phyloP scores from a whole-genome alignment of 92 coral and sea anemone genomes.

The Epizoanthus stellaris region DNA sequence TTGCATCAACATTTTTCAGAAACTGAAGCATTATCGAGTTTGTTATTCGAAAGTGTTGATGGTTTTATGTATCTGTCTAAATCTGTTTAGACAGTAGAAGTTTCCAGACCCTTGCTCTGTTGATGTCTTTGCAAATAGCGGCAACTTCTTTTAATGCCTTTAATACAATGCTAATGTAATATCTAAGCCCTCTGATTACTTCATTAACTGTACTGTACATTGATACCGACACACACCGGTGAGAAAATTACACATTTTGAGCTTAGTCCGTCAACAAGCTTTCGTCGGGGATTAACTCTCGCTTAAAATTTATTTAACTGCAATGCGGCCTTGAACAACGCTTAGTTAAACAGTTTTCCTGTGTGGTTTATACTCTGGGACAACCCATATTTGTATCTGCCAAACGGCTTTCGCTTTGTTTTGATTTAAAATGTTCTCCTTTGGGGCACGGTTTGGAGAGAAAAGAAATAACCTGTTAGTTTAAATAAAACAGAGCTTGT shows the following conservation, averaged over 20 bases:
- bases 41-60: too few species aligned
- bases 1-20: background rate
- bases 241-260: conserved; percentile 38
- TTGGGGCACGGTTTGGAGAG: background rate
- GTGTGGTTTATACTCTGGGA: background rate
- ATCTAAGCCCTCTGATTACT: conserved; percentile 37
- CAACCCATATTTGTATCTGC: background rate
- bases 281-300: conserved; percentile 28
- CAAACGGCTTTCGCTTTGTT: background rate
- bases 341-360: conserved; percentile 2
- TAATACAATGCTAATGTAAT: conserved; percentile 38
- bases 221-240: conserved; percentile 30
- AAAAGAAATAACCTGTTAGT: background rate
- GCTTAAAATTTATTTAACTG: conserved; percentile 1
- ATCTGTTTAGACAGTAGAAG: conserved; percentile 32
- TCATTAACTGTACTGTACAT: conserved; percentile 47
- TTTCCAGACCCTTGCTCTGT: conserved; percentile 16
- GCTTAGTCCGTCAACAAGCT: conserved; percentile 36
- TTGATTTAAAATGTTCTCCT: background rate
- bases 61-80: background rate
- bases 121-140: conserved; percentile 31
- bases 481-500: background rate
- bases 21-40: too few species aligned
- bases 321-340: background rate
- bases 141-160: conserved; percentile 38